These are phyloP conservation scores for Hirtodrosophila duncani DNA, from an alignment of 2,888 invertebrate species.

Conservation along the genomic window DNA sequence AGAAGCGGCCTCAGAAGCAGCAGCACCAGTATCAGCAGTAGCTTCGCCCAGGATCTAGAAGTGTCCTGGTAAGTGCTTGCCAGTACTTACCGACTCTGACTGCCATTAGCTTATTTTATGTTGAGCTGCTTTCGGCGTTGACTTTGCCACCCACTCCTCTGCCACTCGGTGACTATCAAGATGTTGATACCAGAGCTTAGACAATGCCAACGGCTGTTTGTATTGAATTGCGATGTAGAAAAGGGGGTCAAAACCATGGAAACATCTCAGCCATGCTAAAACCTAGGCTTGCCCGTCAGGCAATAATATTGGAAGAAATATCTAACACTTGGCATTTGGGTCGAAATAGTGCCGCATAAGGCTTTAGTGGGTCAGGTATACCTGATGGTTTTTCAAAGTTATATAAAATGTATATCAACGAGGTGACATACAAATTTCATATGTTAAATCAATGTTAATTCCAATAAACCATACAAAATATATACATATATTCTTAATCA, in stretches of 20 bases:
- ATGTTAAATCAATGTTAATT: too few relatives aligned
- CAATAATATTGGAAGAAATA: too few relatives aligned
- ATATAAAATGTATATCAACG: too few relatives aligned
- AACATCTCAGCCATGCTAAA: too few relatives aligned
- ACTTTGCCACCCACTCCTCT: slow-evolving; percentile 13
- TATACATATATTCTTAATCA: too few relatives aligned
- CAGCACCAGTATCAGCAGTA: background rate
- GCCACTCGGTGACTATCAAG: slow-evolving; percentile 42
- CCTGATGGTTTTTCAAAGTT: too few relatives aligned
- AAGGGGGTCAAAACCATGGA: background rate
- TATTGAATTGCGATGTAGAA: slow-evolving; percentile 24
- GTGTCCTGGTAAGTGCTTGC: slow-evolving; percentile 42
- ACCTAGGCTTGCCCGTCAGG: too few relatives aligned
- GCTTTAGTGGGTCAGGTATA: too few relatives aligned
- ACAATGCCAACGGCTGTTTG: slow-evolving; percentile 25
- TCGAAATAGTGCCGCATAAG: too few relatives aligned
- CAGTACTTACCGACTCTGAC: slow-evolving; percentile 54
- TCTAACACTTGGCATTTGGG: too few relatives aligned
- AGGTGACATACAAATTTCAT: too few relatives aligned
- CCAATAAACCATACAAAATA: too few relatives aligned
- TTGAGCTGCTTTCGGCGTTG: slow-evolving; percentile 44
- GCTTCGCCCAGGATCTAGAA: slow-evolving; percentile 6
- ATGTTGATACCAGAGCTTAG: slow-evolving; percentile 36
- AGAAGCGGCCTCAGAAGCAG: background rate
- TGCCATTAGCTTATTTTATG: slow-evolving; percentile 61